phyloP scores from a whole-genome alignment of 2,888 invertebrate genomes.

The Sesia bembeciformis region DNA sequence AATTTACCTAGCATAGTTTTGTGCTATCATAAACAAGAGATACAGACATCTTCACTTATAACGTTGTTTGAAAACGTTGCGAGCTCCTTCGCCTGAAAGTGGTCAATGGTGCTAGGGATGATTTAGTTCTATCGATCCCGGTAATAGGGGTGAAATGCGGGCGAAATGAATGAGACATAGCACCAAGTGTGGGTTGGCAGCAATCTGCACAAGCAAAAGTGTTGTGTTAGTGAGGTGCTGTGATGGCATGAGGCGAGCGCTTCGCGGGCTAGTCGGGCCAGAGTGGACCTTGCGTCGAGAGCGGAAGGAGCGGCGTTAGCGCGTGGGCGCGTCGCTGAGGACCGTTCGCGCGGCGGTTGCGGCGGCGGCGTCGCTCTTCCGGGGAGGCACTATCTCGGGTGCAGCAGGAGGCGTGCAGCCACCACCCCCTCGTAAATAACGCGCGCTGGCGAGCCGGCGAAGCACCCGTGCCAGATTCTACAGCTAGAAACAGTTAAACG shows the following conservation, averaged over 20 bases:
- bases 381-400: constrained; percentile 70
- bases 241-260: constrained; percentile 23
- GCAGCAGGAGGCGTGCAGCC: constrained; percentile 45
- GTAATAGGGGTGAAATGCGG: constrained; percentile 55
- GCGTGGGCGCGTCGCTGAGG: constrained; percentile 4
- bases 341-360: constrained; percentile 23
- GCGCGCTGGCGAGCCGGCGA: constrained; percentile 73
- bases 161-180: constrained; percentile 31
- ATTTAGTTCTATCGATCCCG: constrained; percentile 37
- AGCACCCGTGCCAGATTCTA: constrained; percentile 74
- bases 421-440: constrained; percentile 71
- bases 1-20: constrained; percentile 59
- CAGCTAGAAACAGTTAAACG: constrained; percentile 75
- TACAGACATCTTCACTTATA: constrained; percentile 62
- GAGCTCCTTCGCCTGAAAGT: constrained; percentile 34
- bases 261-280: constrained; percentile 7
- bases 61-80: constrained; percentile 42
- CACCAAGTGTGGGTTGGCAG: constrained; percentile 50
- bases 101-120: constrained; percentile 25
- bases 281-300: constrained; percentile 20
- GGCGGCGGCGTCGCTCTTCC: constrained; percentile 53
- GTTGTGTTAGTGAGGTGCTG: constrained; percentile 47
- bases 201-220: constrained; percentile 60
- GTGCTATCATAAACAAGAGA: constrained; percentile 54
- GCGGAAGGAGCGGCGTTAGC: constrained; percentile 16